Evolutionary conservation across 2,888 invertebrate species (phyloP), one percentile per base, ranked within the genome.

Genomic region (Pachymerium ferrugineum): DNA sequence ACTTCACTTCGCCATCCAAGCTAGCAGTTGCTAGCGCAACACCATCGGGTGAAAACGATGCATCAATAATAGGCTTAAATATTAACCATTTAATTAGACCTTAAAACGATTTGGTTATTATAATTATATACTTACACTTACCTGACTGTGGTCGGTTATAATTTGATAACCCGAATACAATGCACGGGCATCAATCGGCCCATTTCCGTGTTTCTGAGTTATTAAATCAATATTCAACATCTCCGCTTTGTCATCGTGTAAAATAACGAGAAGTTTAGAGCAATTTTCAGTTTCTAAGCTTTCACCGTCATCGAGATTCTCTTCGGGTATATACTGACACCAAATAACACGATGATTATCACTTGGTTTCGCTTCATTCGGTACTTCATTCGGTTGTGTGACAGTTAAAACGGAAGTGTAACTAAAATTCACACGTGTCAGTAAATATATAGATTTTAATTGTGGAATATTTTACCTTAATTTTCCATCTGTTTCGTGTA

Each of bases 41-140:
- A 31, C 95, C 97, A 85, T 97, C 97, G 0, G 96, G 95, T 67
- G 95, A 93, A 83, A 97, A 91, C 35, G 93, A 89, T 12, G 93
- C 93, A 84, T 93, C 93, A 16, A 92, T 88, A 71, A 96, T 89
- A 25, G 87, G 85, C 79, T 88, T 84, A 0, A 69, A 31, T 31
- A 22, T 62, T 28, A 74, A 54, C 47, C 70, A 72, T 14, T 71
- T 19, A 19, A 25, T 35, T 29, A 74, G 42, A 54, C 42, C 10
- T 42, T 70, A 1, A 68, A 1, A 14, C 19, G 3, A 42, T 67
- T 8, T 6, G 1, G 28, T 10, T 25, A 30, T 8, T 68, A 22
- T n/a, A 28, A 4, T 0, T 28, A 68, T 69, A 16, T 12, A 69
- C 12, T 69, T 31, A 1, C 16, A 22, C 69, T 33, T 72, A 78